Conservation (phyloP, 2,113 vertebrate genomes). For the Accipiter virgatus region DNA sequence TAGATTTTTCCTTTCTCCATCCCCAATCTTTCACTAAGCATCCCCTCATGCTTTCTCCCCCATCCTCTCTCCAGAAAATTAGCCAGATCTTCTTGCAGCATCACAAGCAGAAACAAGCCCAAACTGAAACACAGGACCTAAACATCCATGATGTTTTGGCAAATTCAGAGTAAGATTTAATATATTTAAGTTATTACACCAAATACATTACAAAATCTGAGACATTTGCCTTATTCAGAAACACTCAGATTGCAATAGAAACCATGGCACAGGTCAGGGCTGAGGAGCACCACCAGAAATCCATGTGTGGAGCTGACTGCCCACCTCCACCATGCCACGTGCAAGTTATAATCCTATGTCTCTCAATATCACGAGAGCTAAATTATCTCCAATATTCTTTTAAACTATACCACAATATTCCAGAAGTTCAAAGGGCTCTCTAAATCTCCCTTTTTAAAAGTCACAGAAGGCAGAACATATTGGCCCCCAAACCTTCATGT, state of each 20-base stretch:
- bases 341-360: neutral
- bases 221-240: neutral
- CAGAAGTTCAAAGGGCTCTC: neutral
- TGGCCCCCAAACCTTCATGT: neutral
- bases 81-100: neutral
- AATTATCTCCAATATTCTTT: neutral
- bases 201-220: neutral
- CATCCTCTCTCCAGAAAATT: neutral
- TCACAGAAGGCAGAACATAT: neutral
- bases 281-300: neutral
- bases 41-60: neutral
- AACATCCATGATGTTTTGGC: neutral
- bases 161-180: neutral
- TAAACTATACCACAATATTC: neutral
- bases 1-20: neutral
- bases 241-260: neutral
- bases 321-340: neutral
- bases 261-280: neutral
- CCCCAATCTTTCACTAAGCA: neutral
- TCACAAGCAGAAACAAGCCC: neutral
- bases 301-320: rapidly evolving
- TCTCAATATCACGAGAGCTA: neutral
- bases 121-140: neutral
- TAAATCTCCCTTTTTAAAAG: neutral
- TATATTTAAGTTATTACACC: neutral